Evolutionary conservation across 2,888 invertebrate species (phyloP), one percentile per base, ranked within the genome.

Genomic region (Amphimallon solstitiale): DNA sequence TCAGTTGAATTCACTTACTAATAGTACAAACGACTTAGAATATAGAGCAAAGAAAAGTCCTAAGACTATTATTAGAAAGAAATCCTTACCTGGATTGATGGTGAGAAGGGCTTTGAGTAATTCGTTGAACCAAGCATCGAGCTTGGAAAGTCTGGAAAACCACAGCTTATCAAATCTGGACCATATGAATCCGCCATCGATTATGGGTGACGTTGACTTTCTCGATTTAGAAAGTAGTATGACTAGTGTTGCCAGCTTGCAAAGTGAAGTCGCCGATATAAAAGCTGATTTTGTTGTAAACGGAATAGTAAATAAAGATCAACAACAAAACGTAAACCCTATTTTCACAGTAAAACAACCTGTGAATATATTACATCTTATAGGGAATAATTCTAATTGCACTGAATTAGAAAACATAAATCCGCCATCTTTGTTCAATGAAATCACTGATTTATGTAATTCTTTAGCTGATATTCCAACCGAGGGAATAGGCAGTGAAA

Each of bases 161-260:
- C 81, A 86, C 68, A 86, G 89, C 73, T 82, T 85, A 45, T 88
- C 87, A 4, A 92, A 92, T 76, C 81, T 94, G 29, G 94, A 95
- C 34, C 90, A 91, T 69, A 88, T 94, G 2, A 92, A 92, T 77
- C 94, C 94, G 2, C 94, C 95, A 0, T 92, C 93, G 0, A 90
- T 94, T 89, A 92, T 92, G 65, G 76, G 73, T 4, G 72, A 78
- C 2, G 65, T 76, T 75, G 86, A 89, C 73, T 80, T 90, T 3
- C 75, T 87, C 1, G 94, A 95, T 73, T 88, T 92, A 87, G 92
- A 92, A 71, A 89, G 89, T 68, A 94, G 94, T 70, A 92, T 94
- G 89, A 84, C 92, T 10, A 94, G 94, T 63, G 92, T 94, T 0
- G 91, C 92, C 0, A 94, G 94, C 77, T 90, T 94, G 65, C 90